phyloP scores from a whole-genome alignment of 2,888 invertebrate genomes.

The Lapara coniferarum region DNA sequence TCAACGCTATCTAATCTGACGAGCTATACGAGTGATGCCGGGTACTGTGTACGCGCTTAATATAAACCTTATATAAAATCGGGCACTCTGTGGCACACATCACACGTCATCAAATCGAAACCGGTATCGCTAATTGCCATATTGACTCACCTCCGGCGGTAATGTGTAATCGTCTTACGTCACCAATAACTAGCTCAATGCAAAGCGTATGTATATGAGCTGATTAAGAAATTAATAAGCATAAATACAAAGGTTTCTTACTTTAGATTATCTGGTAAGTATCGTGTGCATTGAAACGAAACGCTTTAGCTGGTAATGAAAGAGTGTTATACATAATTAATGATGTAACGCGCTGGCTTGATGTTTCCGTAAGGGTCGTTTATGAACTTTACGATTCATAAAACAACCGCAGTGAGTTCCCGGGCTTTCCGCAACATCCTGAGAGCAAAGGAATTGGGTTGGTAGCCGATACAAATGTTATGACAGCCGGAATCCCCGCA shows the following conservation, averaged over 20 bases:
- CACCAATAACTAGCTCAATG: slow-evolving; percentile 25
- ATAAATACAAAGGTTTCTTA: not conserved
- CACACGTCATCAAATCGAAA: slow-evolving; percentile 28
- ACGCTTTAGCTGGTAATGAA: slow-evolving; percentile 55
- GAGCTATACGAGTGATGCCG: slow-evolving; percentile 50
- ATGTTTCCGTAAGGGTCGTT: slow-evolving; percentile 56
- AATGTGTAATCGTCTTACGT: slow-evolving; percentile 26
- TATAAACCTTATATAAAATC: slow-evolving; percentile 24
- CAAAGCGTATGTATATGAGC: not conserved
- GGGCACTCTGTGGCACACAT: slow-evolving; percentile 22
- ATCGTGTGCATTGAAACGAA: slow-evolving; percentile 42
- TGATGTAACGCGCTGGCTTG: slow-evolving; percentile 55
- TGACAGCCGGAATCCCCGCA: slow-evolving; percentile 9
- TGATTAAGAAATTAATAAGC: not conserved
- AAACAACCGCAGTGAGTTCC: slow-evolving; percentile 53
- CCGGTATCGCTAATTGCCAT: slow-evolving; percentile 29
- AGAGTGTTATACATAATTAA: slow-evolving; percentile 61
- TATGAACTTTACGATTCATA: slow-evolving; percentile 65
- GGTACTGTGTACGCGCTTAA: slow-evolving; percentile 29
- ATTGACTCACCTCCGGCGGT: slow-evolving; percentile 25
- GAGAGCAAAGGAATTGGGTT: slow-evolving; percentile 25
- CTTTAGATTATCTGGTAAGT: slow-evolving; percentile 2
- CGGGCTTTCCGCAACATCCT: slow-evolving; percentile 47
- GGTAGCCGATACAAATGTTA: slow-evolving; percentile 17
- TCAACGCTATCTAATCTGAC: slow-evolving; percentile 74